Base-by-base conservation (phyloP, 2,797 vertebrate species). In the Xenopus petersii region DNA sequence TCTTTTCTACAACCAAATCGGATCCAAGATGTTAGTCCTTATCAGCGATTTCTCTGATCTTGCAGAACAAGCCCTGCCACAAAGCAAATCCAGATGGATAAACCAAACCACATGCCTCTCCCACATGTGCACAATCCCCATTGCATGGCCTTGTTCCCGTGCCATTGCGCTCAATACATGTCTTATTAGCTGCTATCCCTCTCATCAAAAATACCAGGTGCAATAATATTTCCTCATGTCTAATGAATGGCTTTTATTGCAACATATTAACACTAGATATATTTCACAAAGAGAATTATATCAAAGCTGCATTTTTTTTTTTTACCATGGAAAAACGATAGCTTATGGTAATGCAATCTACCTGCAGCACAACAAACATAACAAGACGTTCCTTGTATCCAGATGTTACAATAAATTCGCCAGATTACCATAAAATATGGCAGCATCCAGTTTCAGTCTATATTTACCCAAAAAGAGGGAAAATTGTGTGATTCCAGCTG, bases 31-130 rank as follows among this genome's bases (percentile, higher is more conserved):
- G 85, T 86, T 86, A 81, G 4, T 84, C 88, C 85, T 90, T 90
- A 88, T 88, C 88, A 86, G 80, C 82, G 82, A 80, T 82, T 80
- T 86, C 84, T 89, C 88, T 91, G 86, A 89, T 92, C 89, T 89
- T 85, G 79, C 80, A 82, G 87, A 88, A 88, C 82, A 86, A 85
- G 80, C 70, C 26, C 74, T 82, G 82, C 83, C 80, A 87, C 87
- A 88, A 91, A 91, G 83, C 83, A 89, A 81, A 88, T 81, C 87
- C 91, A 91, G 88, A 89, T 87, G 85, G 77, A 87, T 89, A 89
- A 91, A 82, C 83, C 88, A 82, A 89, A 79, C 87, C 91, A 91
- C 88, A 89, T 87, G 85, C 73, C 88, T 84, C 82, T 60, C 73
- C 70, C 33, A 36, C 70, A 60, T 62, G 51, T 69, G 67, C 70